Base-by-base conservation (phyloP, 2,113 vertebrate genomes). In the Dendrocopos noguchii region DNA sequence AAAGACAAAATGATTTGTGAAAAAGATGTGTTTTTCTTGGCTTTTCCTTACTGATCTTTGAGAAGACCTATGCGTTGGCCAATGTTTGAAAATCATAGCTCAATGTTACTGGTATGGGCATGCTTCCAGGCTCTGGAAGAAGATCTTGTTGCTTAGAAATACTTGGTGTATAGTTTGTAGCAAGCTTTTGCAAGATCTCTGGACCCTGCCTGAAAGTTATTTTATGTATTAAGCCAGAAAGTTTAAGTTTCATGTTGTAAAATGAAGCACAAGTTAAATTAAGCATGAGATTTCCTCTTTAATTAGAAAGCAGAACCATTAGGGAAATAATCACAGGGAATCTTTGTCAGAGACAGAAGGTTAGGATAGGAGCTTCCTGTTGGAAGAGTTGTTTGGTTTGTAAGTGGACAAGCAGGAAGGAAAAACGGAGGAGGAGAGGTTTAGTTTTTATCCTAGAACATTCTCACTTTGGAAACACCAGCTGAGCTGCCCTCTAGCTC, bases 281-380 rank as follows among this genome's bases (percentile, higher is more conserved):
- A 28, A 42, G 27, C 42, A 52, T 55, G 61, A 82, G 63, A 52
- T 92, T 95, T 93, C 59, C 56, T 92, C 74, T 96, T 96, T 96
- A 96, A 97, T 97, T 95, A 94, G 95, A 91, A 95, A 96, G 91
- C 59, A 55, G 84, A 66, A 82, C 87, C 93, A 52, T 83, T 91
- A 88, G 64, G 82, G 88, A 90, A 70, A 50, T 83, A 92, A 91
- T 95, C 88, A 93, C 82, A 96, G 87, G 91, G 79, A 81, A 36
- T 74, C 64, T 92, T 96, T 97, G 94, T 94, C 87, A 85, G 39
- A 60, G 46, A 20, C 42, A 82, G 75, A 77, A 75, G 80, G 47
- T 91, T 95, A 60, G 73, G 56, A 82, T 91, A 91, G 74, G 79
- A 89, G 55, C 84, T 67, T 44, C 4, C 15, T 82, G 77, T 96